Evolutionary conservation across 2,113 vertebrate genomes (phyloP).

Genomic region (Toxotes jaculatrix): DNA sequence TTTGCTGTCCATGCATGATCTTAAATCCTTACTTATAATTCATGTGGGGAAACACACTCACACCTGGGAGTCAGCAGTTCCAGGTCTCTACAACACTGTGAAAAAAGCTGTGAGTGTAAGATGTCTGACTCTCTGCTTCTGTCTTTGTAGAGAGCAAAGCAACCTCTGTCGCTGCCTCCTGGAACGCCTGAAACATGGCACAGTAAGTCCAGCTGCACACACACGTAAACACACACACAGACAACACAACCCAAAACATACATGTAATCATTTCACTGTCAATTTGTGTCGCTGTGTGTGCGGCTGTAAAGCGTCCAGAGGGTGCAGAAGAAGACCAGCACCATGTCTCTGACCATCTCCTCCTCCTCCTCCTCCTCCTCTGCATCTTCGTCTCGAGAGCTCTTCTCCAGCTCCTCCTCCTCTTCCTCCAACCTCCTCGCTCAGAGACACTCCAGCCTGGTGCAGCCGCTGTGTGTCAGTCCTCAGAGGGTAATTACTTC

Average conservation of each 20-base stretch:
- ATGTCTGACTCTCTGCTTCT: conserved; percentile 26
- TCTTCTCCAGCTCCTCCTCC: conserved; percentile 64
- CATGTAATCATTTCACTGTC: not conserved
- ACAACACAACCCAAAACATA: not conserved
- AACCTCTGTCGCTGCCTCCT: conserved; percentile 33
- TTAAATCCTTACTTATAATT: not conserved
- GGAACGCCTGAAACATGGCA: conserved; percentile 80
- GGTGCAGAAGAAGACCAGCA: conserved; percentile 85
- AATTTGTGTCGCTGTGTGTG: not conserved
- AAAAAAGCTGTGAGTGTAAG: not conserved
- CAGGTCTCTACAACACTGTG: not conserved
- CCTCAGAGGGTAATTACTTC: conserved; percentile 68
- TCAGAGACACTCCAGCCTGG: conserved; percentile 81
- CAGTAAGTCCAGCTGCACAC: conserved; percentile 74
- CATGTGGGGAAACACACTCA: not conserved
- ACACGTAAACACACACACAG: conserved; percentile 4
- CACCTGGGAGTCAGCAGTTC: not conserved
- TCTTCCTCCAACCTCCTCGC: conserved; percentile 55
- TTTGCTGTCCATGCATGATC: not conserved
- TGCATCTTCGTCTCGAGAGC: conserved; percentile 71
- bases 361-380: conserved; percentile 75
- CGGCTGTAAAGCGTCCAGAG: conserved; percentile 64
- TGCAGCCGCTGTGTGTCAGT: conserved; percentile 78
- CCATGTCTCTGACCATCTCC: conserved; percentile 85
- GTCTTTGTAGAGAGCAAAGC: conserved; percentile 40